Percentiles rank a stretch among this genome's conserved stretches.
These are phyloP conservation scores for Cephalotes varians DNA, from an alignment of 2,888 invertebrate species.

Conservation along the genomic window DNA sequence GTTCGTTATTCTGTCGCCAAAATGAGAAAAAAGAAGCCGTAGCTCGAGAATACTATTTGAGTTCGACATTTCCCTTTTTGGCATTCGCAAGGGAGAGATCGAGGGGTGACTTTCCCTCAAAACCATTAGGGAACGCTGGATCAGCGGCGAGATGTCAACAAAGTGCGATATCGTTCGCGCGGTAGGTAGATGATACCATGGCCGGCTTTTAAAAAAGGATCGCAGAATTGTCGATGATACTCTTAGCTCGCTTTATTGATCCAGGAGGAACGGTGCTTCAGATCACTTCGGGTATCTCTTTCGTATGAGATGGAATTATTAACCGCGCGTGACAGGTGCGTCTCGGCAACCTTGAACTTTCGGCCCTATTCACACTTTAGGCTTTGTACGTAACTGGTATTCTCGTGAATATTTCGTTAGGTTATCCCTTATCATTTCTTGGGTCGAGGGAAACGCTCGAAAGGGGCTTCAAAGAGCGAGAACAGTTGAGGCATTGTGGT, in stretches of 20 bases:
- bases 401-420: slow-evolving; percentile 53
- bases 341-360: slow-evolving; percentile 56
- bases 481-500: neutral
- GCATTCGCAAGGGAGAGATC: slow-evolving; percentile 57
- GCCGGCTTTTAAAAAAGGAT: slow-evolving; percentile 45
- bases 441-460: slow-evolving; percentile 3
- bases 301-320: slow-evolving; percentile 41
- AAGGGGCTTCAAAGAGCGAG: neutral
- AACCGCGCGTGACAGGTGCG: slow-evolving; percentile 36
- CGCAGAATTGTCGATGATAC: slow-evolving; percentile 10
- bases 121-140: slow-evolving; percentile 62
- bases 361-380: slow-evolving; percentile 33
- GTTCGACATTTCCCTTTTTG: slow-evolving; percentile 50
- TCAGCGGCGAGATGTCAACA: slow-evolving; percentile 55
- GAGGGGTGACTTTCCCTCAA: slow-evolving; percentile 44
- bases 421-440: slow-evolving; percentile 38
- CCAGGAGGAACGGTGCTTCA: neutral
- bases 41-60: neutral
- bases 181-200: slow-evolving; percentile 9
- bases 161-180: slow-evolving; percentile 17
- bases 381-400: slow-evolving; percentile 5
- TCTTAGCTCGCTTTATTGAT: slow-evolving; percentile 38
- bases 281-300: neutral
- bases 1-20: slow-evolving; percentile 1
- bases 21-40: neutral